Conservation (phyloP, 1,140 invertebrate species). For the Pseudomyrmex gracilis region DNA sequence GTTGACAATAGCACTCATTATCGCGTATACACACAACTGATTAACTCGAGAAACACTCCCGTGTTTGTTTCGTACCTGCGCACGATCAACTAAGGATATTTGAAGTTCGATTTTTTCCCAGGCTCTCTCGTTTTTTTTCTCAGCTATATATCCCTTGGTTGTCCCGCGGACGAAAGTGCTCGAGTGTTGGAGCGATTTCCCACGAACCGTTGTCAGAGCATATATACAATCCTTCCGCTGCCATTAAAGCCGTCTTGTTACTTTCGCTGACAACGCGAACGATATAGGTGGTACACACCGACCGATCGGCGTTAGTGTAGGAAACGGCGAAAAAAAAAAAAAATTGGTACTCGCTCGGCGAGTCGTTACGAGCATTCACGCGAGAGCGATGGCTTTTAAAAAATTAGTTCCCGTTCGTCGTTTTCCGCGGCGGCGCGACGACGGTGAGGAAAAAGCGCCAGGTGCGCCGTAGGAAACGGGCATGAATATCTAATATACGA, state of each 20-base stretch:
- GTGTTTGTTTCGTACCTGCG: neutral
- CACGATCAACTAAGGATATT: conserved; percentile 12
- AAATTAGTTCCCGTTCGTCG: conserved; percentile 50
- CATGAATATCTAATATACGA: conserved; percentile 80
- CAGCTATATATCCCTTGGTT: neutral
- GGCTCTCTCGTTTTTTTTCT: conserved; percentile 21
- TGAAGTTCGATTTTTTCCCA: conserved; percentile 38
- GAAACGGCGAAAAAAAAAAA: neutral
- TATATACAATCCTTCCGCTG: conserved; percentile 40
- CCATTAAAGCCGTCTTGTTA: conserved; percentile 45
- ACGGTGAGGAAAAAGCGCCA: conserved; percentile 71
- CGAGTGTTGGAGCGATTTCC: conserved; percentile 68
- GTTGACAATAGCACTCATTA: neutral
- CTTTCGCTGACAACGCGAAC: conserved; percentile 52
- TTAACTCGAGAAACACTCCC: neutral
- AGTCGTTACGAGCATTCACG: conserved; percentile 44
- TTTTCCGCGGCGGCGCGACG: conserved; percentile 11
- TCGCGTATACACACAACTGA: neutral
- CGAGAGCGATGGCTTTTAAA: conserved; percentile 27
- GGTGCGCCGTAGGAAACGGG: conserved; percentile 75
- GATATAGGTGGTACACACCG: conserved; percentile 13
- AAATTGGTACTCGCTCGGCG: conserved; percentile 1
- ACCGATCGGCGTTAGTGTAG: conserved; percentile 11
- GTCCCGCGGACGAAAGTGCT: conserved; percentile 32
- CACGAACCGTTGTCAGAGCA: conserved; percentile 65